Evolutionary conservation across 2,797 vertebrate genomes (phyloP).

Genomic region (Amphiprion clarkii): DNA sequence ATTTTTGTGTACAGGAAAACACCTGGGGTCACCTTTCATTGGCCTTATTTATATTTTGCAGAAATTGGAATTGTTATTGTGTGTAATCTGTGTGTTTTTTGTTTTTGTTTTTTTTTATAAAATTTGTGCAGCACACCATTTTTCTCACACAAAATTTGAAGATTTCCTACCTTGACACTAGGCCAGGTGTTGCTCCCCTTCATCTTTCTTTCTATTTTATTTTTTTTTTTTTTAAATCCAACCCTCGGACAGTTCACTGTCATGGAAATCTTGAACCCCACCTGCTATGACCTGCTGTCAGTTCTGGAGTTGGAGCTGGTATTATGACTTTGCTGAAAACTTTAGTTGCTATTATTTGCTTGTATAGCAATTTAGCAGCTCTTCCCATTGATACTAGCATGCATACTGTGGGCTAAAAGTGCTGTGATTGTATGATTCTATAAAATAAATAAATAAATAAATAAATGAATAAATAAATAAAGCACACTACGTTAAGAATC

Average conservation of each 20-base stretch:
- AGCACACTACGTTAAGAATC: conserved; percentile 10
- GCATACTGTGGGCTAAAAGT: conserved; percentile 8
- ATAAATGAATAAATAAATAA: background rate
- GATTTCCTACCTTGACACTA: background rate
- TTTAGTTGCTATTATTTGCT: background rate
- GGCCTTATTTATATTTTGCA: background rate
- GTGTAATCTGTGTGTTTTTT: background rate
- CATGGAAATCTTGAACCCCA: background rate
- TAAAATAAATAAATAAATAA: background rate
- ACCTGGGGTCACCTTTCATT: too few species aligned
- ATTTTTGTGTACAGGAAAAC: too few species aligned
- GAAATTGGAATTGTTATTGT: background rate
- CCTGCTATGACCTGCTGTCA: background rate
- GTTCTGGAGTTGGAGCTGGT: too few species aligned
- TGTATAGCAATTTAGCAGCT: background rate
- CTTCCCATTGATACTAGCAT: background rate
- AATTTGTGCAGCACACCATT: background rate
- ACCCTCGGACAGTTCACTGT: background rate
- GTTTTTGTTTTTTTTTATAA: too few species aligned
- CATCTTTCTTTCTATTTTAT: background rate
- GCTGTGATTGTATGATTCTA: conserved; percentile 11
- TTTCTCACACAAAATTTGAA: background rate
- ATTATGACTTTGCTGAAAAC: background rate
- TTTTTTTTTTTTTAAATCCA: background rate
- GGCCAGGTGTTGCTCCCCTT: background rate